These are phyloP conservation scores for Alfaro cultratus DNA, from an alignment of 2,797 vertebrate species.

Conservation along the genomic window DNA sequence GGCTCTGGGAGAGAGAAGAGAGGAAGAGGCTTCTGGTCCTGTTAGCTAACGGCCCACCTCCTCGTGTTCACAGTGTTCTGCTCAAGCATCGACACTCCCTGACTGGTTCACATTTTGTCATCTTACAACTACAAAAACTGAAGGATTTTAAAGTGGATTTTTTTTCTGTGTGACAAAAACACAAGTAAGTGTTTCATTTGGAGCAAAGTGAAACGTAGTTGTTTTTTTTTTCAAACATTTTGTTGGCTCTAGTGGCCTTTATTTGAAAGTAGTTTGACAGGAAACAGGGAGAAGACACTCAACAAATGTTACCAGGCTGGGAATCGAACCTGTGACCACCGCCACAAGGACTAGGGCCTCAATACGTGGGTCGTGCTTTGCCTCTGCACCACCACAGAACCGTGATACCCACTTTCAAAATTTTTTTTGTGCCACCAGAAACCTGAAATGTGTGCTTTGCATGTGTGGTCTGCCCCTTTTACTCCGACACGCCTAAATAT, in stretches of 20 bases:
- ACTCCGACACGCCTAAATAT: neutral
- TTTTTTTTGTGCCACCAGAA: neutral
- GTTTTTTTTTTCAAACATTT: too few relatives aligned
- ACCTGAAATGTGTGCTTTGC: neutral
- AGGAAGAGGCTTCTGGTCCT: constrained; percentile 46
- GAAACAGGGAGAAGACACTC: too few relatives aligned
- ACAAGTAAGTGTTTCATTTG: neutral
- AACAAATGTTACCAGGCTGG: too few relatives aligned
- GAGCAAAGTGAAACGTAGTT: neutral
- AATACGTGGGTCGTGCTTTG: too few relatives aligned
- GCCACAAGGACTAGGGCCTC: too few relatives aligned
- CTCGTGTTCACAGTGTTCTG: neutral
- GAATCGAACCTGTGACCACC: too few relatives aligned
- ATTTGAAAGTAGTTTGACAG: too few relatives aligned
- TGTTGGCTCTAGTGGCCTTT: too few relatives aligned
- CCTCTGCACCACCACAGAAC: neutral
- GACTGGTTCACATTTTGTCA: neutral
- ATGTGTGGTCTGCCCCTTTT: neutral
- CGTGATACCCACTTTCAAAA: neutral
- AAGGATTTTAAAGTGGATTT: neutral
- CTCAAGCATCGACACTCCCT: neutral
- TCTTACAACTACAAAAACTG: neutral
- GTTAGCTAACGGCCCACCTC: constrained; percentile 35
- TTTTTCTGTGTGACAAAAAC: neutral
- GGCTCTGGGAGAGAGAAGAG: constrained; percentile 35